phyloP scores from a whole-genome alignment of 2,113 vertebrate species.

The Murina feae region DNA sequence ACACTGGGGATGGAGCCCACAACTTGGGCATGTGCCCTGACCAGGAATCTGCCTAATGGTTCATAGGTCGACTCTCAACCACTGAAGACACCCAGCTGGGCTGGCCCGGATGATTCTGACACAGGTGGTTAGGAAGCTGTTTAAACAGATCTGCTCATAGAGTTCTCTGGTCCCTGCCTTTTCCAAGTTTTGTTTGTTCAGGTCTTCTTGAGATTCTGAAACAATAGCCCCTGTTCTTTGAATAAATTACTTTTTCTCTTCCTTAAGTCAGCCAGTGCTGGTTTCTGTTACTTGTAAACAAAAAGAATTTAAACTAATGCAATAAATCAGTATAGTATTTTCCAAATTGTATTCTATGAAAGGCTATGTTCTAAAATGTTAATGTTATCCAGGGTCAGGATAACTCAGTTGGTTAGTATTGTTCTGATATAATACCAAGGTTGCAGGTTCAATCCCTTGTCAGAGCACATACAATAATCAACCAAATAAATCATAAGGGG shows the following conservation, averaged over 20 bases:
- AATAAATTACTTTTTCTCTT: not conserved
- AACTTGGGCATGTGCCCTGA: too few species aligned
- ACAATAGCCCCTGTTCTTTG: not conserved
- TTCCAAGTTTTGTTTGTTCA: not conserved
- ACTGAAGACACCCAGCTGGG: too few species aligned
- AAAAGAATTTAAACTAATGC: not conserved
- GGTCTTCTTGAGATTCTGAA: not conserved
- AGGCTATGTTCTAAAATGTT: not conserved
- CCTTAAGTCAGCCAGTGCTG: not conserved
- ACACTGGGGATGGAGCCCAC: too few species aligned
- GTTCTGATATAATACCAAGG: not conserved
- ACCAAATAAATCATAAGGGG: not conserved
- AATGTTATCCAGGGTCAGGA: not conserved
- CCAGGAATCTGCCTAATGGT: too few species aligned
- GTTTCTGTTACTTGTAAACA: slow-evolving; percentile 15
- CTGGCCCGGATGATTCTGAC: not conserved
- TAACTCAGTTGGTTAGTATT: not conserved
- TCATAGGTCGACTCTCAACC: too few species aligned
- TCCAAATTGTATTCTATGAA: not conserved
- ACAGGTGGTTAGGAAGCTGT: not conserved
- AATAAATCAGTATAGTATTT: not conserved
- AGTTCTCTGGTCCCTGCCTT: not conserved
- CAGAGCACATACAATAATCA: not conserved
- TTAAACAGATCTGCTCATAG: not conserved
- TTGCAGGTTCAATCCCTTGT: not conserved